These are phyloP conservation scores for Thumatha senex DNA, from an alignment of 2,888 invertebrate species.

Conservation along the genomic window DNA sequence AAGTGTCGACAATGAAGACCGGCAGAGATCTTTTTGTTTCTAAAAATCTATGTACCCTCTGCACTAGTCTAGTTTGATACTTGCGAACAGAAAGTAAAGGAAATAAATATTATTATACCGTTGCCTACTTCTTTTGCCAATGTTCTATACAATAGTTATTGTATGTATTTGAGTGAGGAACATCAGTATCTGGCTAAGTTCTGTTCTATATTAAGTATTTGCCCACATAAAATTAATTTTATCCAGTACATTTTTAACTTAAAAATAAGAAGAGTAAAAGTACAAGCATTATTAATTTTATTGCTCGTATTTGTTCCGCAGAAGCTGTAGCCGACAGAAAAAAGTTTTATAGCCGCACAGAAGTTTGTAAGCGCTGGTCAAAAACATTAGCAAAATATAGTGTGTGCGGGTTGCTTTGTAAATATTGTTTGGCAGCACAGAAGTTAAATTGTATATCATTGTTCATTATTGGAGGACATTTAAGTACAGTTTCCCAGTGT, in stretches of 20 bases:
- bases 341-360: conserved; percentile 54
- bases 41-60: no score
- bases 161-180: no score
- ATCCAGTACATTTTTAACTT: conserved; percentile 54
- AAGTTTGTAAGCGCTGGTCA: conserved; percentile 63
- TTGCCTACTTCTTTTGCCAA: no score
- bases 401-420: conserved; percentile 59
- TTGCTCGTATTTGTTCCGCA: no score
- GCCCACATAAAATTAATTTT: conserved; percentile 30
- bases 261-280: conserved; percentile 60
- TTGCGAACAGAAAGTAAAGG: no score
- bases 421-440: conserved; percentile 62
- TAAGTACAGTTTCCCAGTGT: conserved; percentile 68
- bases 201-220: conserved; percentile 13
- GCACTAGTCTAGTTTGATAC: no score
- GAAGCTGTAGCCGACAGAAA: conserved; percentile 55
- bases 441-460: conserved; percentile 77
- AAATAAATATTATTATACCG: no score
- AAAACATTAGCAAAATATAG: conserved; percentile 65
- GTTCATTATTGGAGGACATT: conserved; percentile 74
- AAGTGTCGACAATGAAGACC: no score
- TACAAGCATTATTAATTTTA: conserved; percentile 70
- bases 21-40: no score
- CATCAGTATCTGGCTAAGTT: conserved; percentile 11
- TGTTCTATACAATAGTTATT: no score